Evolutionary conservation across 2,113 vertebrate genomes (phyloP).

Genomic region (Colius striatus): DNA sequence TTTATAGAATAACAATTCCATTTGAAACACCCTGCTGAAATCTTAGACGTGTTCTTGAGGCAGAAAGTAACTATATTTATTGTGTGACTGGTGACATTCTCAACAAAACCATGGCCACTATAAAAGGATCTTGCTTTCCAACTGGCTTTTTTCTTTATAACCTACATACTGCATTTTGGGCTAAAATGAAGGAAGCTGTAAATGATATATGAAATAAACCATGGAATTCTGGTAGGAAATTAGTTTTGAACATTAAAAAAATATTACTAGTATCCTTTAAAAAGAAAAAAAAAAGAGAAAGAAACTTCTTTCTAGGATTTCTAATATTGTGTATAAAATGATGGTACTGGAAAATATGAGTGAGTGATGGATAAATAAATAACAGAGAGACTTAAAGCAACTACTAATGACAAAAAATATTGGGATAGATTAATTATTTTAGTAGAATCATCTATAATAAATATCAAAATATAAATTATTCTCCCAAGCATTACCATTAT

Average conservation of each 20-base stretch:
- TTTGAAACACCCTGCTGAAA: not conserved
- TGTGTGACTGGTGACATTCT: not conserved
- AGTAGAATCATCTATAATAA: not conserved
- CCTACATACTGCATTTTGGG: not conserved
- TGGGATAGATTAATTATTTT: not conserved
- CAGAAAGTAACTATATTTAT: not conserved
- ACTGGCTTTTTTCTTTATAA: not conserved
- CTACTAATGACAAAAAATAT: not conserved
- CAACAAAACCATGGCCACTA: not conserved
- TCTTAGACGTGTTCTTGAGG: not conserved
- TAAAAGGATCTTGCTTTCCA: not conserved
- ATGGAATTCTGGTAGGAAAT: not conserved
- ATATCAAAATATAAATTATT: constrained; percentile 4
- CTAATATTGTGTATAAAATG: not conserved
- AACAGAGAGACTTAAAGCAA: not conserved
- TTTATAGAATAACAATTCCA: not conserved
- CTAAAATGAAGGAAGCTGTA: not conserved
- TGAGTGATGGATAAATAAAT: constrained; percentile 9
- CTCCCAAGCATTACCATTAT: not conserved
- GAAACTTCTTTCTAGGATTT: not conserved
- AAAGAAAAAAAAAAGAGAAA: not conserved
- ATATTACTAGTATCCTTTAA: not conserved
- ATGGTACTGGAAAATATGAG: not conserved
- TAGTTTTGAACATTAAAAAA: not conserved
- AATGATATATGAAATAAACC: constrained; percentile 3